These are phyloP conservation scores for Squalus acanthias DNA, from an alignment of 2,797 vertebrate genomes.

Conservation along the genomic window DNA sequence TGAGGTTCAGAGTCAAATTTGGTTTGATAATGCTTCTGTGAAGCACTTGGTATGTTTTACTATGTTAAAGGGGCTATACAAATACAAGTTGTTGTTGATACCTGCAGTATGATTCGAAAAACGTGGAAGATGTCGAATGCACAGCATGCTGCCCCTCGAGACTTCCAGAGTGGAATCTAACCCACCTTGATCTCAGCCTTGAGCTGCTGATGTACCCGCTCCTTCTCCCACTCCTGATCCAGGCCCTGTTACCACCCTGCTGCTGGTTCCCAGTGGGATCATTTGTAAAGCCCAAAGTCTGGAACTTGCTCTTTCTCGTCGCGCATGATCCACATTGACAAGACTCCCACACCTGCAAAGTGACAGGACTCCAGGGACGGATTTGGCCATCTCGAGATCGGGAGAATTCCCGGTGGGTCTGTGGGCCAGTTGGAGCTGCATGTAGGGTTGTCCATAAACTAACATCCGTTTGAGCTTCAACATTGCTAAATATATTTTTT, in stretches of 20 bases:
- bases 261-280: not conserved
- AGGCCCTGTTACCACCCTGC: not conserved
- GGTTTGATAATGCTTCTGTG: not conserved
- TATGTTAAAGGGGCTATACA: not conserved
- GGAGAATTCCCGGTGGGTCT: too few relatives aligned
- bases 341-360: not conserved
- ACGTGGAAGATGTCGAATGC: not conserved
- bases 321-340: not conserved
- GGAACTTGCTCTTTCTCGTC: not conserved
- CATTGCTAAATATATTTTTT: not conserved
- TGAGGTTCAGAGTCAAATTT: not conserved
- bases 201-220: not conserved
- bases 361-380: not conserved
- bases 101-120: not conserved
- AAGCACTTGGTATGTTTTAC: not conserved
- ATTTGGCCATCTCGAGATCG: too few relatives aligned
- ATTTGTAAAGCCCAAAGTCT: not conserved
- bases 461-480: not conserved
- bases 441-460: not conserved
- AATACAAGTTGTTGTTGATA: not conserved
- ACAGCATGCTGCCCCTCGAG: not conserved
- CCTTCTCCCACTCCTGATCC: not conserved
- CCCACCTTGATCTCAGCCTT: not conserved
- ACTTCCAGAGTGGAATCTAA: not conserved
- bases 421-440: too few relatives aligned